Evolutionary conservation across 23 tunicate species (phyloP), one percentile per base, ranked within the genome.

Genomic region (Diplosoma virens): DNA sequence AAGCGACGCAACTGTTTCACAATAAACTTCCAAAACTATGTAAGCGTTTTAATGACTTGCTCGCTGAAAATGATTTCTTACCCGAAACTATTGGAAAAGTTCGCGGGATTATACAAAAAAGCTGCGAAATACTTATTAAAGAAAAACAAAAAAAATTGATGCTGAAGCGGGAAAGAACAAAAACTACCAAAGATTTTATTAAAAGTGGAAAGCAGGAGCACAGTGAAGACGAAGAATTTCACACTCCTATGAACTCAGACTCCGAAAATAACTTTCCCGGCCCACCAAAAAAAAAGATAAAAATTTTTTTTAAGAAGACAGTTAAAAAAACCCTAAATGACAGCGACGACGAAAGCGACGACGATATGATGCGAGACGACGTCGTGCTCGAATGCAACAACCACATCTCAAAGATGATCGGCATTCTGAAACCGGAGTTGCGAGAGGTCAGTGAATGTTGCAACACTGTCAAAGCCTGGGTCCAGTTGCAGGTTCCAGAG

Each of bases 191-290:
- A 80, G 36, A 27, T 26, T 23, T 4, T 6, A 16, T 6, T 7
- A 18, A 14, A 5, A 67, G 48, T 27, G 36, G 27, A 20, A 32
- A 24, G 22, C 55, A 46, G 25, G 86, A 56, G 37, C 54, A 7
- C 28, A 65, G 81, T 30, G 90, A 79, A 3, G 79, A 78, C 30
- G 90, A 84, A 18, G 70, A 69, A 27, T 90, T 73, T 71, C 82
- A 84, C 86, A 90, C 97, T 45, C 97, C 97, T 9, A 82, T 82
- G 84, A 87, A 79, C 0, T 90, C 97, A 0, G 89, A 90, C 59
- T 77, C 80, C 28, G 97, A 90, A 55, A 33, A 37, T 5, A 75
- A 83, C 17, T 28, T 33, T 7, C 45, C 60, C 0, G 69, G 53
- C n/a, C 83, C 79, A 0, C 78, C 84, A 26, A 36, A 28, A 27